Evolutionary conservation across 2,888 invertebrate genomes (phyloP).

Genomic region (Belgica antarctica): DNA sequence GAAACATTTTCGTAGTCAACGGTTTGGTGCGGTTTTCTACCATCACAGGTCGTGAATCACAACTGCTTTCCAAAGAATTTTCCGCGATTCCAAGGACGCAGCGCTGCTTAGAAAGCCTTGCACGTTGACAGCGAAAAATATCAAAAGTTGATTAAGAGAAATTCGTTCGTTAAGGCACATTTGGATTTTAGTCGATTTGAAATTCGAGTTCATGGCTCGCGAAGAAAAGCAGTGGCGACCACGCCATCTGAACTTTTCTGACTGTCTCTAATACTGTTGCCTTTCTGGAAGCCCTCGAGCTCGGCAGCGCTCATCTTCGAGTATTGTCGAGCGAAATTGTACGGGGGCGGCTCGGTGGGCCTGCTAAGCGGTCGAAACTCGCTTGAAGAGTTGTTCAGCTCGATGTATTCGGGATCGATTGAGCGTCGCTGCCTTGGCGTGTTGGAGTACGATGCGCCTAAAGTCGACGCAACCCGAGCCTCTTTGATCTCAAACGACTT

Average conservation of each 20-base stretch:
- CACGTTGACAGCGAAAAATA: too few relatives aligned
- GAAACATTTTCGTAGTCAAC: too few relatives aligned
- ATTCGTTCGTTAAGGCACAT: constrained; percentile 19
- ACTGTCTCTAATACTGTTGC: neutral
- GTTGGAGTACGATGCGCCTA: constrained; percentile 46
- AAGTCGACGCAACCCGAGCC: constrained; percentile 53
- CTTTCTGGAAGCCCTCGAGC: constrained; percentile 30
- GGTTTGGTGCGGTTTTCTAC: too few relatives aligned
- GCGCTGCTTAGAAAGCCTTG: too few relatives aligned
- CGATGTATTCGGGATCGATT: constrained; percentile 37
- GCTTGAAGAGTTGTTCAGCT: constrained; percentile 9
- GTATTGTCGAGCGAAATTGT: constrained; percentile 65
- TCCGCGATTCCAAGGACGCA: too few relatives aligned
- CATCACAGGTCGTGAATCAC: too few relatives aligned
- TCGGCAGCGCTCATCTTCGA: constrained; percentile 35
- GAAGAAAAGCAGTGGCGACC: neutral
- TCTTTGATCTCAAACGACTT: constrained; percentile 53
- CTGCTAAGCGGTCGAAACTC: constrained; percentile 28
- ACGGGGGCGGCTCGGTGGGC: constrained; percentile 66
- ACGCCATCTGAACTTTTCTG: neutral
- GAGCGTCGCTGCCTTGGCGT: constrained; percentile 26
- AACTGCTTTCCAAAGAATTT: too few relatives aligned
- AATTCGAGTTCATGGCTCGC: neutral
- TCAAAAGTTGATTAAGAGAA: too few relatives aligned
- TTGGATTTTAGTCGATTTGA: neutral